Conservation (phyloP, 92 coral and sea anemone species). For the Desmophyllum pertusum region DNA sequence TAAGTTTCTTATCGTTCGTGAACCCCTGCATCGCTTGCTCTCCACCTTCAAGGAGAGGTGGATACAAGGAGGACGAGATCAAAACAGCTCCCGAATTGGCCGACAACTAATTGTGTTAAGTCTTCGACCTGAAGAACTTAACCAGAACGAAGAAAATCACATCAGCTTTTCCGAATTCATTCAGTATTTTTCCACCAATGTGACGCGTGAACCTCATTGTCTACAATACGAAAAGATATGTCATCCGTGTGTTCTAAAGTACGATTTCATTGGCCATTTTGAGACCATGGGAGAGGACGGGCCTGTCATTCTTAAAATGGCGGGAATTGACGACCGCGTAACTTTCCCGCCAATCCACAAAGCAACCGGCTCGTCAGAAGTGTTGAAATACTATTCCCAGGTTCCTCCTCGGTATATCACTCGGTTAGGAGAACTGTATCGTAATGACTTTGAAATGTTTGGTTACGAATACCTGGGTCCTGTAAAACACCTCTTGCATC, state of each 20-base stretch:
- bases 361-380: neutral
- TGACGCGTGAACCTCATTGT: neutral
- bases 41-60: neutral
- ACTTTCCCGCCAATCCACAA: neutral
- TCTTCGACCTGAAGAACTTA: neutral
- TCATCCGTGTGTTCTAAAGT: neutral
- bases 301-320: neutral
- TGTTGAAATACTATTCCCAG: conserved; percentile 8
- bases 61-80: no score
- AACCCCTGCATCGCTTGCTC: neutral
- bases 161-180: neutral
- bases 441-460: conserved; percentile 20
- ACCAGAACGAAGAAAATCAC: neutral
- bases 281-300: neutral
- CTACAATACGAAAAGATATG: neutral
- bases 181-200: neutral
- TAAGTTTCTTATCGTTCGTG: neutral
- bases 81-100: neutral
- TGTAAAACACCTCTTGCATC: neutral
- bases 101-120: neutral
- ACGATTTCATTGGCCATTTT: neutral
- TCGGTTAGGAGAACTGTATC: conserved; percentile 13
- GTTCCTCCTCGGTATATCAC: conserved; percentile 5
- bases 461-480: conserved; percentile 9
- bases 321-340: neutral